A percentile compares a stretch with the other conserved stretches of the same genome.
Evolutionary conservation across 2,113 vertebrate genomes (phyloP).

Genomic region (Danionella cerebrum): DNA sequence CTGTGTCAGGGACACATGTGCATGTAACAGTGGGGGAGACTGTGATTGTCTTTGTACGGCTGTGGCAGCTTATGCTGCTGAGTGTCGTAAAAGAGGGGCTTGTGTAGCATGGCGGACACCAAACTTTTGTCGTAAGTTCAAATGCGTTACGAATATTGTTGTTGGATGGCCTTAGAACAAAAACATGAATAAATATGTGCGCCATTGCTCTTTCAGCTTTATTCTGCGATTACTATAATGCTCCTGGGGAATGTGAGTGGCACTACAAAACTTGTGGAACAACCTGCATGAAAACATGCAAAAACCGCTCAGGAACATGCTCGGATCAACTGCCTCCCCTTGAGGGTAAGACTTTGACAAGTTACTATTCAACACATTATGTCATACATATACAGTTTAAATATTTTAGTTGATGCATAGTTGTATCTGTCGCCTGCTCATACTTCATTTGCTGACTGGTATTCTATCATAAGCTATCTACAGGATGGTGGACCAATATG

Average conservation of each 20-base stretch:
- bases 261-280: slow-evolving; percentile 64
- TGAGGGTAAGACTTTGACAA: slow-evolving; percentile 50
- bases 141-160: background rate
- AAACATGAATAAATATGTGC: too few species aligned
- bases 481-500: too few species aligned
- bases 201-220: slow-evolving; percentile 49
- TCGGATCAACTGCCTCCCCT: slow-evolving; percentile 51
- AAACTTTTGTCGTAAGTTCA: slow-evolving; percentile 78
- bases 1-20: slow-evolving; percentile 80
- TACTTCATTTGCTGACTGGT: too few species aligned
- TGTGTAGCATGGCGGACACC: slow-evolving; percentile 86
- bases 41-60: slow-evolving; percentile 90
- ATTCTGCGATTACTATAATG: slow-evolving; percentile 70
- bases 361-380: too few species aligned
- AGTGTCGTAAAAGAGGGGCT: slow-evolving; percentile 67
- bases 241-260: slow-evolving; percentile 61
- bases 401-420: too few species aligned
- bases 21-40: slow-evolving; percentile 83
- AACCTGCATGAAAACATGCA: slow-evolving; percentile 63
- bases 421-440: too few species aligned
- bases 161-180: too few species aligned
- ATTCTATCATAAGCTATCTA: too few species aligned
- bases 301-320: slow-evolving; percentile 53
- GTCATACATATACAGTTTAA: too few species aligned
- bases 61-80: slow-evolving; percentile 82